phyloP scores from a whole-genome alignment of 2,113 vertebrate species.

The Bucco capensis region DNA sequence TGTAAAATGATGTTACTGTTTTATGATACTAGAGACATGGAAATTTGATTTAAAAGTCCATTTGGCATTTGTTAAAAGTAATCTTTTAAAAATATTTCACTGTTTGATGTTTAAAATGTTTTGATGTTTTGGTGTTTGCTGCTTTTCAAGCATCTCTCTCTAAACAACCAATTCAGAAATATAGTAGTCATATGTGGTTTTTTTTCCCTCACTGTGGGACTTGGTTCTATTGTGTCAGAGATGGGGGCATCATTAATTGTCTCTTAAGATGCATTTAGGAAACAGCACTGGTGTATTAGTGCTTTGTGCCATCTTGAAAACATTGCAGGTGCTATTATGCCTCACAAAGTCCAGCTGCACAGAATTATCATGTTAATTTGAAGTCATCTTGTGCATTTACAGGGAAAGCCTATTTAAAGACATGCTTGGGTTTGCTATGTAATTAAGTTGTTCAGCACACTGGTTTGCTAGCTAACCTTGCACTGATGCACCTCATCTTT shows the following conservation, averaged over 20 bases:
- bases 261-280: slow-evolving; percentile 13
- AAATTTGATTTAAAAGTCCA: not conserved
- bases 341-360: slow-evolving; percentile 32
- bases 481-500: not conserved
- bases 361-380: slow-evolving; percentile 25
- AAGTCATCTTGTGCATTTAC: slow-evolving; percentile 32
- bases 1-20: not conserved
- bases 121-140: not conserved
- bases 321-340: slow-evolving; percentile 50
- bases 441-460: slow-evolving; percentile 12
- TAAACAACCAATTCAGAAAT: not conserved
- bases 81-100: not conserved
- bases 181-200: not conserved
- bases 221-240: slow-evolving; percentile 19
- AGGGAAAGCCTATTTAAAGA: slow-evolving; percentile 53
- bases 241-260: slow-evolving; percentile 21
- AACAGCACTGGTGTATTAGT: not conserved
- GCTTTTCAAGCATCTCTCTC: not conserved
- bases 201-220: not conserved
- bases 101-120: not conserved
- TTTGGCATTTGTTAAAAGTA: not conserved
- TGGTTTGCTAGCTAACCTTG: slow-evolving; percentile 52
- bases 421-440: slow-evolving; percentile 39
- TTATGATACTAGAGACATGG: not conserved
- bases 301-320: slow-evolving; percentile 25